Evolutionary conservation across 2,888 invertebrate species (phyloP), one percentile per base, ranked within the genome.

Genomic region (Mylabris sibirica): DNA sequence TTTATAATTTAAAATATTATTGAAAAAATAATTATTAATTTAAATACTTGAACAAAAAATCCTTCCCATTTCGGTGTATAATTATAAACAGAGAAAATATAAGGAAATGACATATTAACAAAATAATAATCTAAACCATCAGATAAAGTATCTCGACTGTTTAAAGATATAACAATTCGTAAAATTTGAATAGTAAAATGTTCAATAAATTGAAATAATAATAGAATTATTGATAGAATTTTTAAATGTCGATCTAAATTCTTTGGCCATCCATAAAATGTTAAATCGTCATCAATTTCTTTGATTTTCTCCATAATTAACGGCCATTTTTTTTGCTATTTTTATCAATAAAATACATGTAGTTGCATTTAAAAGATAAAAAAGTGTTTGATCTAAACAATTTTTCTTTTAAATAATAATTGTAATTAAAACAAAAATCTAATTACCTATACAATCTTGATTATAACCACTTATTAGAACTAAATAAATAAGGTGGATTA

Each of bases 81-180:
- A 26, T 41, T 26, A 9, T 65, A 59, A 1, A 65, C 14, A 14
- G 61, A 34, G 24, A 70, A 70, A 53, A 67, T 30, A 3, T 26
- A 5, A 1, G 67, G 65, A 14, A 67, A 70, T 14, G 70, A 70
- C 64, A 70, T 63, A 41, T 70, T 70, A 6, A 65, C 65, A n/a
- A 34, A 59, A 49, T 64, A 70, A 17, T 70, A 64, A 20, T 70
- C 65, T 12, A 63, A 63, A 20, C 67, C 65, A 53, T 60, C 63
- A 1, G 63, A 30, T 38, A 70, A 9, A 9, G 67, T 60, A 9
- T 61, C 65, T 22, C 17, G 26, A 35, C 65, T 62, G 17, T 63
- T 26, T 3, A 67, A 26, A 12, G 70, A 64, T 17, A 63, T 67
- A 0, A 59, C 49, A 1, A 70, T 24, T 60, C 66, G 65, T 26